Base-by-base conservation (phyloP, 2,888 invertebrate genomes). In the Drosophila vallismaia region DNA sequence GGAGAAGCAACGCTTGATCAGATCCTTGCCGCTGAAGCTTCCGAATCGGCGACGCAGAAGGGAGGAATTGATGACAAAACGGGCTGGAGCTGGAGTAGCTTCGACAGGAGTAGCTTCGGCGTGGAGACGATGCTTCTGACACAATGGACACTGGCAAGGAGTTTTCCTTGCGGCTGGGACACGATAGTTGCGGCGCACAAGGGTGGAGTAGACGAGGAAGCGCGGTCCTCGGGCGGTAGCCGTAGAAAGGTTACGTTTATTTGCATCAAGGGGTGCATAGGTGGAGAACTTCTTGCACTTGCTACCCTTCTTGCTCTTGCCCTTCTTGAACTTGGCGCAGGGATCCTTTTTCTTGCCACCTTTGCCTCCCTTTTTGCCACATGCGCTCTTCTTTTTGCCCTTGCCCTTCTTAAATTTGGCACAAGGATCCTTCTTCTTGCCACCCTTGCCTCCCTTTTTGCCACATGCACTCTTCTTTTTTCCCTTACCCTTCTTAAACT, bases 1-100 rank as follows among this genome's bases (percentile, higher is more conserved):
- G 2, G 66, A 51, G 10, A 57, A 57, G 19, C 46, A 24, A 0
- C 71, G 44, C 8, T 67, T 10, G 5, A 5, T 5, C 5, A 19
- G n/a, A 1, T 12, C 60, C 8, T 8, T 19, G 0, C 67, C 40
- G 1, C 50, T 56, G 29, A 66, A 19, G 2, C 78, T 78, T 1
- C 58, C 46, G 14, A 72, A 84, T 29, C 33, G 69, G 0, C 81
- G 75, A 5, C 86, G 77, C 10, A 71, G 26, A 1, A 74, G 59
- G 2, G 51, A 59, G 0, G 75, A 60, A 53, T 56, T 67, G 2
- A 83, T 52, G 0, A 12, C 36, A 7, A 69, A 83, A 0, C 40
- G 59, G 5, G 79, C 42, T 0, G 68, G 49, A 19, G 19, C 19
- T 19, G 19, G 19, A 19, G 19, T 19, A 19, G 19, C 19, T 19